Base-by-base conservation (phyloP, 2,113 vertebrate genomes). In the Amia ocellicauda region DNA sequence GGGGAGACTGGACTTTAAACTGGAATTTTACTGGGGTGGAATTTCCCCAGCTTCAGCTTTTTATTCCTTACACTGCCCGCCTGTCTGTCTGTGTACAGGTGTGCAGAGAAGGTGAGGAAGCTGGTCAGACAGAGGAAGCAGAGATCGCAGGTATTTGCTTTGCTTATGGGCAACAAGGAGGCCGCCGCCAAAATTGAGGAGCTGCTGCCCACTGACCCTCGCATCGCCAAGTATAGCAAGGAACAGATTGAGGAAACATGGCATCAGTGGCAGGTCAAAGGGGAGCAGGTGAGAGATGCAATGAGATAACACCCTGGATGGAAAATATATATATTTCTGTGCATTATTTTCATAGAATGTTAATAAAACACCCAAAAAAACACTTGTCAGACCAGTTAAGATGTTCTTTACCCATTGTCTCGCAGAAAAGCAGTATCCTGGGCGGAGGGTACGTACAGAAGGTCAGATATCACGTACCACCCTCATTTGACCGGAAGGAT, bases 231-330 rank as follows among this genome's bases (percentile, higher is more conserved):
- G 23, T 62, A 62, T 58, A 60, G 42, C 27, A 22, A 27, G 13
- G 62, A 69, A 3, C 67, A 69, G 55, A 64, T 69, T 2, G 49
- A 70, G n/a, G 41, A 40, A 20, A 57, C 58, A 40, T 70, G 68
- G 68, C 5, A 31, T 4, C 24, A 64, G 36, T 69, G 67, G 67
- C 28, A 58, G 4, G 40, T 53, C 42, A 69, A 43, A 41, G 49
- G 62, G 47, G 26, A 60, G 36, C 47, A 69, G 55, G 67, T 69
- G 17, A 22, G 40, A 29, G n/a, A 54, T 26, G 50, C n/a, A 50
- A 42, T 59, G 17, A 51, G 27, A 41, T 16, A 27, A 13, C 13
- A 20, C 9, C 8, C n/a, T n/a, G n/a, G n/a, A n/a, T n/a, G n/a
- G n/a, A n/a, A n/a, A n/a, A n/a, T n/a, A n/a, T n/a, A n/a, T n/a